Evolutionary conservation across 1,140 invertebrate genomes (phyloP), one percentile per base, ranked within the genome.

Genomic region (Rhynchophorus ferrugineus): DNA sequence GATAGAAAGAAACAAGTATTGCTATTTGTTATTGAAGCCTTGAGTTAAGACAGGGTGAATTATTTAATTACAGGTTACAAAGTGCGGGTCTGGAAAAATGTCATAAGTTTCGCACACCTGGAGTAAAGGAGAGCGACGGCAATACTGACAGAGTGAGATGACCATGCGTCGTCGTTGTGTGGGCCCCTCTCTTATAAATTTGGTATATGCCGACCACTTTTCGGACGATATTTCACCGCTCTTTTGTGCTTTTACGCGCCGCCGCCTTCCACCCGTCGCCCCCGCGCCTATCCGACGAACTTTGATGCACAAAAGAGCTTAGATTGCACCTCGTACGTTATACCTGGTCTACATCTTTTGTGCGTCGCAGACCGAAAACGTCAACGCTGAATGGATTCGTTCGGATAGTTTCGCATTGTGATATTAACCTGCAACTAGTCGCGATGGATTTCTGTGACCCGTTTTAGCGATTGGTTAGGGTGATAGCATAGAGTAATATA

Each of bases 351-450:
- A 5, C 24, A 11, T 29, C 21, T 8, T 16, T 19, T 39, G 20
- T 49, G 34, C 39, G 46, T 49, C 46, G 18, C 38, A 49, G 24
- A 16, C 21, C 46, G 39, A 49, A 49, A 49, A 38, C 46, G 16
- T 20, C n/a, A 39, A 49, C 38, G n/a, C 38, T 49, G 46, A 49
- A 49, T 38, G 22, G 16, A 2, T 9, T 7, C 19, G n/a, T 21
- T n/a, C 13, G 43, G 38, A 18, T 20, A 41, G 24, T 11, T 11
- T 29, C 24, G 11, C 24, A 29, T n/a, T n/a, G n/a, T n/a, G n/a
- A n/a, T n/a, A n/a, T n/a, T n/a, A n/a, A n/a, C n/a, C n/a, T n/a
- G n/a, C n/a, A n/a, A n/a, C n/a, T n/a, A n/a, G n/a, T n/a, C n/a
- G n/a, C n/a, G n/a, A n/a, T n/a, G n/a, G n/a, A n/a, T n/a, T n/a